Percentiles rank a stretch among this genome's conserved stretches.
phyloP scores from a whole-genome alignment of 2,888 invertebrate genomes.

The Machimus rusticus region DNA sequence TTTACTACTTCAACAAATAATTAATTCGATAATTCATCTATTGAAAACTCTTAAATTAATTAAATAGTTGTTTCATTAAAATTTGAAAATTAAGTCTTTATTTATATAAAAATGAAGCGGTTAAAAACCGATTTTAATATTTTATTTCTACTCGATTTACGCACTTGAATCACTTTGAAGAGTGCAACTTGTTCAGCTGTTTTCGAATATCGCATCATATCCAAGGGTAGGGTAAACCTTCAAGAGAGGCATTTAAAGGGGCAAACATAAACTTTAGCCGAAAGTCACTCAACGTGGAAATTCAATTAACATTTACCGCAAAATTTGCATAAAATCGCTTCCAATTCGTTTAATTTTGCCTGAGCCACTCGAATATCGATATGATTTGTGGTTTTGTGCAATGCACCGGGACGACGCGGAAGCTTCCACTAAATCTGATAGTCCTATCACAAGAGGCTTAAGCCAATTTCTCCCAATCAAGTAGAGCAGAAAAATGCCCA shows the following conservation, averaged over 20 bases:
- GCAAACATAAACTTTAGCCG: not conserved
- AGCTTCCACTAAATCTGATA: not conserved
- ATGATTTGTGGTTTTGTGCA: conserved; percentile 23
- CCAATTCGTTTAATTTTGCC: conserved; percentile 7
- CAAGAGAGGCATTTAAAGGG: not conserved
- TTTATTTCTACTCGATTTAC: not conserved
- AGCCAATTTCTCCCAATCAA: conserved; percentile 21
- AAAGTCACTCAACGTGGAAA: conserved; percentile 6
- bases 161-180: not conserved
- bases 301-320: conserved; percentile 25
- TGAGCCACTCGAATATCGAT: not conserved
- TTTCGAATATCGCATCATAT: not conserved
- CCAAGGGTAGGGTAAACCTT: not conserved
- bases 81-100: not conserved
- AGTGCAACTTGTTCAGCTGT: not conserved
- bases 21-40: not conserved
- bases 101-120: not conserved
- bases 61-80: not conserved
- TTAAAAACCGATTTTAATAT: not conserved
- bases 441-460: not conserved
- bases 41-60: no score
- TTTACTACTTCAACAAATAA: not conserved
- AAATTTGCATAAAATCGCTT: conserved; percentile 30
- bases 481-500: conserved; percentile 7
- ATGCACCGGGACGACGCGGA: not conserved